Conservation (phyloP, 1,140 invertebrate species). For the Nephotettix cincticeps region DNA sequence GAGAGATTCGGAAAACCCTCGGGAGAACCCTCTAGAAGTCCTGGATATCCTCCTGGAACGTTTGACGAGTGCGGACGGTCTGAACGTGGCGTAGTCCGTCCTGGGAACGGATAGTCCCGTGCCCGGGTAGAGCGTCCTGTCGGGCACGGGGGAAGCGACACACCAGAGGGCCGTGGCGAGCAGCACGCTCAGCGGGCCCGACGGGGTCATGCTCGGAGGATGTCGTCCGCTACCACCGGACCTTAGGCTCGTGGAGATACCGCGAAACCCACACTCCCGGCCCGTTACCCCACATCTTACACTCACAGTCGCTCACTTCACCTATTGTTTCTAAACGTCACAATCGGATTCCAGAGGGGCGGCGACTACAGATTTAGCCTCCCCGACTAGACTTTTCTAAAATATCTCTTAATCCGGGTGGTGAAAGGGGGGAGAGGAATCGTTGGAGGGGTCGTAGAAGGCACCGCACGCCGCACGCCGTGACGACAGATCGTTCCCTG, state of each 20-base stretch:
- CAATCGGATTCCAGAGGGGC: not conserved
- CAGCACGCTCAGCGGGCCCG: not conserved
- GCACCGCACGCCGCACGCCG: not conserved
- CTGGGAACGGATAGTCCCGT: not conserved
- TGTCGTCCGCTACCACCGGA: not conserved
- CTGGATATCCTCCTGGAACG: slow-evolving; percentile 21
- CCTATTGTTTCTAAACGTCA: too few species aligned
- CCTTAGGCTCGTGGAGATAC: not conserved
- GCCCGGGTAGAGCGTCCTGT: too few species aligned
- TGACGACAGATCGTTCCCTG: not conserved
- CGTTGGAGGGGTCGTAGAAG: not conserved
- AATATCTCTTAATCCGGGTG: slow-evolving; percentile 27
- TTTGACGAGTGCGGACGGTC: slow-evolving; percentile 9
- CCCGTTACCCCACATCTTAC: slow-evolving; percentile 6
- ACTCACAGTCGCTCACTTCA: slow-evolving; percentile 6
- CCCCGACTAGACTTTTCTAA: not conserved
- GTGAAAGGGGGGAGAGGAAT: slow-evolving; percentile 26
- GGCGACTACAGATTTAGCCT: not conserved
- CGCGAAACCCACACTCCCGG: not conserved
- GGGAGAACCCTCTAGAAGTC: slow-evolving; percentile 14
- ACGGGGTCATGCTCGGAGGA: not conserved
- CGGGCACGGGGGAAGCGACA: not conserved
- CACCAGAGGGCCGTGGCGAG: slow-evolving; percentile 13
- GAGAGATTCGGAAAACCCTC: slow-evolving; percentile 17
- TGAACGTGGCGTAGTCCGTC: not conserved